A percentile compares a stretch with the other conserved stretches of the same genome.
These are phyloP conservation scores for Strongylocentrotus purpuratus DNA, from an alignment of 35 echinoderm and acorn worm genomes.

Conservation along the genomic window DNA sequence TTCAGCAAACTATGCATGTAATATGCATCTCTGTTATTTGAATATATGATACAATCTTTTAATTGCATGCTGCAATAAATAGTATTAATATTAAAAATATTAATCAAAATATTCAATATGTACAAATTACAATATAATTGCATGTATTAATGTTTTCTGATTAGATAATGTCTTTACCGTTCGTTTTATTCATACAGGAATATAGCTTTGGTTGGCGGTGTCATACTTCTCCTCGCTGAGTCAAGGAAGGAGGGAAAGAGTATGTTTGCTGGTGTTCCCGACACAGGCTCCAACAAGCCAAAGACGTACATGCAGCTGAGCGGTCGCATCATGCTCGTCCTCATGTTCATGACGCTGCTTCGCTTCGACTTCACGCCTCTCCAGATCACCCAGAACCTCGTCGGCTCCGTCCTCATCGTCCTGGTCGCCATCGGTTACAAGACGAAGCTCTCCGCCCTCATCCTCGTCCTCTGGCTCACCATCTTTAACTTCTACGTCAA, in stretches of 20 bases:
- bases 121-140: too few species aligned
- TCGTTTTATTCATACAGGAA: slow-evolving; percentile 64
- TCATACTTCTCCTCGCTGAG: slow-evolving; percentile 95
- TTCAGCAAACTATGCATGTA: too few species aligned
- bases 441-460: slow-evolving; percentile 90
- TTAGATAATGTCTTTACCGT: background rate
- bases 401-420: slow-evolving; percentile 88
- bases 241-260: slow-evolving; percentile 89
- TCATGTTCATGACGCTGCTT: slow-evolving; percentile 99
- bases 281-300: slow-evolving; percentile 88
- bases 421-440: slow-evolving; percentile 96
- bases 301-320: slow-evolving; percentile 99
- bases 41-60: too few species aligned
- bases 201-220: slow-evolving; percentile 82
- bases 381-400: slow-evolving; percentile 86
- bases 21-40: too few species aligned
- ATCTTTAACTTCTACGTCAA: slow-evolving; percentile 96
- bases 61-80: too few species aligned
- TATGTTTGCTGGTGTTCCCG: slow-evolving; percentile 93
- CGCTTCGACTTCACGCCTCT: slow-evolving; percentile 84
- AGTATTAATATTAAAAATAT: too few species aligned
- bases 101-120: too few species aligned
- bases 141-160: too few species aligned
- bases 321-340: slow-evolving; percentile 89
- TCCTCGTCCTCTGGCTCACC: slow-evolving; percentile 95